Evolutionary conservation across 1,140 invertebrate genomes (phyloP), one percentile per base, ranked within the genome.

Genomic region (Leptoteleia sp.): DNA sequence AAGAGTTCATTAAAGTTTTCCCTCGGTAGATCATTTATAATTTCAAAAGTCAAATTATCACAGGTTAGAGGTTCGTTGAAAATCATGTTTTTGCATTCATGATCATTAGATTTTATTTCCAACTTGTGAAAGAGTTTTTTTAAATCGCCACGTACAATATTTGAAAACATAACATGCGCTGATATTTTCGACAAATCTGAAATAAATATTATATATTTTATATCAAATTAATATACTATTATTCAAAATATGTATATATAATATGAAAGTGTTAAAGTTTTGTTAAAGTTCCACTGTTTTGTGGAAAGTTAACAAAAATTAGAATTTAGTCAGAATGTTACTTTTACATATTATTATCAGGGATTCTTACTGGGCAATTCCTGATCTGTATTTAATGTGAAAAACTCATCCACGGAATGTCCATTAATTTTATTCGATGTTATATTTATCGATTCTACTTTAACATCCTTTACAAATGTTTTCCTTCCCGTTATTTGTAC

Each of bases 121-220:
- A 17, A 15, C 9, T 37, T n/a, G 15, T 68, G 1, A 70, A 42
- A 62, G 0, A 86, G 8, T 4, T 67, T 45, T 6, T 71, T 12
- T 4, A 79, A 11, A 11, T 72, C 80, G 13, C 45, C 72, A n/a
- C 80, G 64, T 0, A 43, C 76, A 3, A 84, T 31, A 15, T 83
- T 59, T 9, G 19, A 47, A 22, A 88, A 84, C 0, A 37, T 82
- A 0, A 80, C 62, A 19, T 82, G 67, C 3, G 76, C 47, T 2
- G 73, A 80, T 33, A 87, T 85, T 57, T 76, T 80, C 6, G 12
- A 71, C 11, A 88, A 78, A 80, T 86, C 86, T 25, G 22, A 25
- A 25, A 25, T 25, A 25, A 25, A 25, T 25, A 6, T 25, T 25
- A 25, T 25, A 3, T 3, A 6, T 25, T 25, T 25, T 3, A 6